Conservation (phyloP, 2,113 vertebrate genomes). For the Anolis carolinensis region DNA sequence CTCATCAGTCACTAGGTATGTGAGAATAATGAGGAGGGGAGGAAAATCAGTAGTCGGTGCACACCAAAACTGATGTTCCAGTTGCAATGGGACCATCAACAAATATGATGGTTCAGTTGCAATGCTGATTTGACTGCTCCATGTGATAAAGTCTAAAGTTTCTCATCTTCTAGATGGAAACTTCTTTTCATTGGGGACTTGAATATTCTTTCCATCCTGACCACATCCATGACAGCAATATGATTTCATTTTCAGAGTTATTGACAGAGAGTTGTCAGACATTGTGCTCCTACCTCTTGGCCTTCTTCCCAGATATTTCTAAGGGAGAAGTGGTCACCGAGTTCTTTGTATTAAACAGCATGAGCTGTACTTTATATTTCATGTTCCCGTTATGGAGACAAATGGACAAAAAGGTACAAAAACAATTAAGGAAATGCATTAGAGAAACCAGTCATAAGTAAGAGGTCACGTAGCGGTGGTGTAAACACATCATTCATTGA, state of each 20-base stretch:
- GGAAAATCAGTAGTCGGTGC: too few species aligned
- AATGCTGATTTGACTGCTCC: too few species aligned
- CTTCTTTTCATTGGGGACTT: too few species aligned
- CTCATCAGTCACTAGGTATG: too few species aligned
- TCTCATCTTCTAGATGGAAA: too few species aligned
- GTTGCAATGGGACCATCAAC: too few species aligned
- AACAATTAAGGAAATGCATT: slow-evolving; percentile 55
- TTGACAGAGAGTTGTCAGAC: background rate
- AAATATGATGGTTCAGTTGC: too few species aligned
- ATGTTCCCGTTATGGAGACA: slow-evolving; percentile 21
- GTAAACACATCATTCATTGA: slow-evolving; percentile 59
- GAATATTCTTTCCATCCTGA: background rate
- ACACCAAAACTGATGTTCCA: too few species aligned
- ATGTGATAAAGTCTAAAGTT: too few species aligned
- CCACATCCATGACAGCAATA: background rate
- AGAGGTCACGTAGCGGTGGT: slow-evolving; percentile 63
- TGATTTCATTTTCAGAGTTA: slow-evolving; percentile 14
- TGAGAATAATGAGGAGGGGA: too few species aligned
- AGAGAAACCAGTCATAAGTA: slow-evolving; percentile 57
- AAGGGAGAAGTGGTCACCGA: background rate
- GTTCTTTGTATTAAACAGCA: slow-evolving; percentile 31
- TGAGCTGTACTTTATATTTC: slow-evolving; percentile 29
- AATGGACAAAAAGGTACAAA: slow-evolving; percentile 38
- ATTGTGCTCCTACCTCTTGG: background rate
- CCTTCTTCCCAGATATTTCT: slow-evolving; percentile 12